Conservation (phyloP, 2,113 vertebrate species). For the Perognathus longimembris region DNA sequence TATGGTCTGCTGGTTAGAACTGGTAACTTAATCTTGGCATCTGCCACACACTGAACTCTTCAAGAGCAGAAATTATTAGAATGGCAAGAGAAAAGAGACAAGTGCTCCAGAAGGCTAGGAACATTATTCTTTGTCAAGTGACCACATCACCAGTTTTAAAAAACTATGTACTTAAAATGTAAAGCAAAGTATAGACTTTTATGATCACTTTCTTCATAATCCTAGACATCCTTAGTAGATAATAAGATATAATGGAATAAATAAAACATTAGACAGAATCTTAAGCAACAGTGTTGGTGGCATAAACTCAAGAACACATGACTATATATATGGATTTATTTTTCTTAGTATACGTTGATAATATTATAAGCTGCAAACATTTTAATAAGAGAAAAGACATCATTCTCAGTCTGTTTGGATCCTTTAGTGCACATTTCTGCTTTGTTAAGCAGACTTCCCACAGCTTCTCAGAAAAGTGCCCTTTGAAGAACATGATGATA, state of each 20-base stretch:
- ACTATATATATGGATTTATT: neutral
- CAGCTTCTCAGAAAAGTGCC: constrained; percentile 58
- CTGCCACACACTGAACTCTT: neutral
- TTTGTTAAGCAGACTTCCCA: constrained; percentile 67
- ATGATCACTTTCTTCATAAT: neutral
- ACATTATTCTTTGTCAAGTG: neutral
- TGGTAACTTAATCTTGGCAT: rapidly evolving
- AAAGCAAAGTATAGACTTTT: neutral
- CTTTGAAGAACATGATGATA: constrained; percentile 77
- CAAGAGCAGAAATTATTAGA: neutral
- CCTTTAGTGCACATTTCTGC: constrained; percentile 13
- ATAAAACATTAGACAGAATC: neutral
- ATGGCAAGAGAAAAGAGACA: neutral
- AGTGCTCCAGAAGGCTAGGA: neutral
- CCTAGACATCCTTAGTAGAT: neutral
- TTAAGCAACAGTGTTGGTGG: neutral
- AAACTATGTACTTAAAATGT: constrained; percentile 30
- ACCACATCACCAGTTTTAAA: neutral
- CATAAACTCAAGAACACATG: neutral
- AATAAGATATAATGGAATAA: neutral
- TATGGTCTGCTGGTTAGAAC: too few relatives aligned
- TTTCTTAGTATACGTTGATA: neutral
- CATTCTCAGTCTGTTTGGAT: constrained; percentile 32
- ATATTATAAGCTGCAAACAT: neutral
- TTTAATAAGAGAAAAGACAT: neutral